Evolutionary conservation across 2,797 vertebrate genomes (phyloP).

Genomic region (Cetoscarus ocellatus): DNA sequence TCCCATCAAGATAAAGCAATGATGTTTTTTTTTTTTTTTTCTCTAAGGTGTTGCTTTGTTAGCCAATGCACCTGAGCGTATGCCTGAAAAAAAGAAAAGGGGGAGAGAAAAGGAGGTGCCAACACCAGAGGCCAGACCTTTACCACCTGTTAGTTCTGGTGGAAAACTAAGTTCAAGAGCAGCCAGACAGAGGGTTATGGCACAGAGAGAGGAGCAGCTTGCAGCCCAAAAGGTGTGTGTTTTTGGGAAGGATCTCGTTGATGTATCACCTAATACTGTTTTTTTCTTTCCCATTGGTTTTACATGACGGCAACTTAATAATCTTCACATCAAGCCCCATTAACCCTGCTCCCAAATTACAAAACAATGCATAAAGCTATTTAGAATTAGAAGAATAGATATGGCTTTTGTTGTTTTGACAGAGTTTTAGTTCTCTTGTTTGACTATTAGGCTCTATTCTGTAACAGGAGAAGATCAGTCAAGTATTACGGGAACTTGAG

Average conservation of each 20-base stretch:
- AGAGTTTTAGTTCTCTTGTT: conserved; percentile 4
- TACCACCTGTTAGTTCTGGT: conserved; percentile 69
- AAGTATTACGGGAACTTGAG: conserved; percentile 94
- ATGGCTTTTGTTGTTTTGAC: background rate
- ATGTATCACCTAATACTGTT: background rate
- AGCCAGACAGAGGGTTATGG: conserved; percentile 88
- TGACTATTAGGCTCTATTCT: conserved; percentile 37
- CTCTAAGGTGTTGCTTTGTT: conserved; percentile 92
- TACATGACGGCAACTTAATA: no score
- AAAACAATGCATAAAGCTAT: background rate
- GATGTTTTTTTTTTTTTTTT: background rate
- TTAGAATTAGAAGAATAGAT: background rate
- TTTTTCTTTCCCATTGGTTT: background rate
- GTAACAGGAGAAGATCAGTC: conserved; percentile 92
- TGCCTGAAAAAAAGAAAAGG: conserved; percentile 88
- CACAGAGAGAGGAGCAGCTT: conserved; percentile 91
- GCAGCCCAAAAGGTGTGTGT: conserved; percentile 89
- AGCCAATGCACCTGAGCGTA: conserved; percentile 92
- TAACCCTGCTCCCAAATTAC: background rate
- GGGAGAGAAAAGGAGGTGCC: conserved; percentile 84
- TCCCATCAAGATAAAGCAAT: conserved; percentile 6
- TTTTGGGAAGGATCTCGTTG: background rate
- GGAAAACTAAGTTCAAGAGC: conserved; percentile 86
- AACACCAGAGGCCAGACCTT: conserved; percentile 74
- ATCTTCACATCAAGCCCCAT: background rate